Conservation (phyloP, 1,140 invertebrate species). For the Aplysia californica region DNA sequence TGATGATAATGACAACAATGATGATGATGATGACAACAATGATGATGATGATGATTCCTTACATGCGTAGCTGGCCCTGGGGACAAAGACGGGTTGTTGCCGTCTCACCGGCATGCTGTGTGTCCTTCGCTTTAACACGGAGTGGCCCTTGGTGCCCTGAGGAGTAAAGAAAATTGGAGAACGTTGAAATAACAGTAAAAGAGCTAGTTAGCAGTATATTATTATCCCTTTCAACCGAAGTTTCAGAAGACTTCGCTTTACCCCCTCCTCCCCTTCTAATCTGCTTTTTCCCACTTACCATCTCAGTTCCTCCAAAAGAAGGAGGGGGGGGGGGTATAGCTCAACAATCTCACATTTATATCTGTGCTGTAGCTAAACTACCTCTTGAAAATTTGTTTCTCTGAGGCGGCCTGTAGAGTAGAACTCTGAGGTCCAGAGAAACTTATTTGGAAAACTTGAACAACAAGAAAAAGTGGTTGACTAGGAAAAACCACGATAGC, state of each 20-base stretch:
- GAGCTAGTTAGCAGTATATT: neutral
- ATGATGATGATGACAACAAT: neutral
- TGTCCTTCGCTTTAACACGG: neutral
- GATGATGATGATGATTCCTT: neutral
- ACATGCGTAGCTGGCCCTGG: neutral
- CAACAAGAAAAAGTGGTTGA: no score
- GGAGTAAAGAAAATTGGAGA: neutral
- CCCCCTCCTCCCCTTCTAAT: no score
- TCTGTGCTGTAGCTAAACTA: no score
- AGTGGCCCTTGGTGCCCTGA: conserved; percentile 20
- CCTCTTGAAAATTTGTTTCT: no score
- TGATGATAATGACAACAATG: no score
- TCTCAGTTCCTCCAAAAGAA: neutral
- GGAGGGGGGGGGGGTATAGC: neutral
- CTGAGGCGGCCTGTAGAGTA: no score
- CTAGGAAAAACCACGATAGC: no score
- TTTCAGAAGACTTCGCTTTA: no score
- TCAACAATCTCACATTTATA: neutral
- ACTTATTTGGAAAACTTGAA: no score
- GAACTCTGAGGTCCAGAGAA: no score
- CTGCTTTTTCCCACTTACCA: neutral
- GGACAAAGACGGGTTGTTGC: conserved; percentile 3
- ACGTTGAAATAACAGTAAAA: neutral
- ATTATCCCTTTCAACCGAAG: no score
- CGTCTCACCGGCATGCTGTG: conserved; percentile 25